Base-by-base conservation (phyloP, 2,888 invertebrate species). In the Parelbella ahira region DNA sequence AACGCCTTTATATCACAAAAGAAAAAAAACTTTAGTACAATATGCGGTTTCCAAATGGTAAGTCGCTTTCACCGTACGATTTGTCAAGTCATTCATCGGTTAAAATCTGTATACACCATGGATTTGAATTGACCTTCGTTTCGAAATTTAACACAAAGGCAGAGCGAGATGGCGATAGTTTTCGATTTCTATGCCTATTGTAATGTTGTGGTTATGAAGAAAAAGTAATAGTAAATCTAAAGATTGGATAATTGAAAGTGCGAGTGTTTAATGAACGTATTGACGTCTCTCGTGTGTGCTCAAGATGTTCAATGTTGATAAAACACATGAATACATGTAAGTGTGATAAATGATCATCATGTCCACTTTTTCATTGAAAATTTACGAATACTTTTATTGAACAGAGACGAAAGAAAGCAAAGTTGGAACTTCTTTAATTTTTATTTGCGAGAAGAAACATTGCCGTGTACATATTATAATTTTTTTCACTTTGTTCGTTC, bases 141-240 rank as follows among this genome's bases (percentile, higher is more conserved):
- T n/a, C n/a, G n/a, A n/a, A n/a, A n/a, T n/a, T n/a, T n/a, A n/a
- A n/a, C n/a, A n/a, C n/a, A n/a, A n/a, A 37, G 29, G 30, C 3
- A 30, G 38, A 38, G 29, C 10, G 15, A 30, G 38, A 30, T 2
- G 30, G 11, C 5, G 3, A 11, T 30, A 23, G 38, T 38, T 38
- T 38, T 30, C 38, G 19, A 24, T 38, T 38, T 30, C 38, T 38
- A 24, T 19, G 8, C 24, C 30, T 38, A 30, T 38, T 30, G 38
- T 37, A 10, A 10, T 38, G 19, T 37, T 37, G 15, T 18, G 21
- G 21, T 38, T 29, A 29, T 23, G 29, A 36, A 37, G 37, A n/a
- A 37, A 37, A 29, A 29, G 29, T 29, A 38, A 38, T 29, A 29
- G 7, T 7, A 29, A 19, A 19, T 19, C 4, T 3, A 6, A 30